Evolutionary conservation across 2,797 vertebrate species (phyloP).

Genomic region (Pantherophis alleghaniensis): DNA sequence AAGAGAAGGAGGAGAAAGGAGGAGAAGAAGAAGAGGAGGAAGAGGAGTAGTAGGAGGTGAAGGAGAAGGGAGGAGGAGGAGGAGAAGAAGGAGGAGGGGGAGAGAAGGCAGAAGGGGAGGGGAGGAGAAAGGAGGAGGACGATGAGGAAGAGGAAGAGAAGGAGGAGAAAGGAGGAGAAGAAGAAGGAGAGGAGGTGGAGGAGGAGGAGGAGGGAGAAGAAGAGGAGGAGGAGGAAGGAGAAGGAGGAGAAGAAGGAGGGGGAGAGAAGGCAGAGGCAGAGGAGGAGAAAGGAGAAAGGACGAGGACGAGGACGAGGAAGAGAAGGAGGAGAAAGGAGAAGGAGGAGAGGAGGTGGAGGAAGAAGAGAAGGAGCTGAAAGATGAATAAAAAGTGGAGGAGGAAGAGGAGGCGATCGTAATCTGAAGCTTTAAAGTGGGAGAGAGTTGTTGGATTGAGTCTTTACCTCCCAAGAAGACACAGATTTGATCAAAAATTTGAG

Average conservation of each 20-base stretch:
- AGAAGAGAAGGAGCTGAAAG: background rate
- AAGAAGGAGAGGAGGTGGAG: background rate
- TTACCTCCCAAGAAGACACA: background rate
- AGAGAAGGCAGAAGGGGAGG: too few species aligned
- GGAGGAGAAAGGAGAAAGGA: too few species aligned
- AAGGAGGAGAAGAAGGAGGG: too few species aligned
- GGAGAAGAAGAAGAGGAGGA: background rate
- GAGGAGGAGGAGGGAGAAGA: rapidly evolving
- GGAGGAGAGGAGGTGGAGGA: too few species aligned
- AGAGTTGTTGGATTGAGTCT: background rate
- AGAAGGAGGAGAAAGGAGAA: too few species aligned
- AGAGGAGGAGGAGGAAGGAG: rapidly evolving
- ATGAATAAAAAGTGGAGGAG: background rate
- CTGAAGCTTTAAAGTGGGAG: background rate
- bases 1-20: too few species aligned
- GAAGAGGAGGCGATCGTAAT: background rate
- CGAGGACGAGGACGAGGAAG: background rate
- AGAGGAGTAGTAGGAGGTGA: too few species aligned
- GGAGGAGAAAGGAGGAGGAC: too few species aligned
- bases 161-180: too few species aligned
- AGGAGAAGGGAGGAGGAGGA: too few species aligned
- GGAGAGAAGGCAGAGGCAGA: too few species aligned
- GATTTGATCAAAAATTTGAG: background rate
- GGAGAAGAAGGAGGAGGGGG: too few species aligned
- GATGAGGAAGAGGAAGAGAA: background rate